A percentile compares a stretch with the other conserved stretches of the same genome.
Evolutionary conservation across 2,797 vertebrate genomes (phyloP).

Genomic region (Leucoraja ocellata): DNA sequence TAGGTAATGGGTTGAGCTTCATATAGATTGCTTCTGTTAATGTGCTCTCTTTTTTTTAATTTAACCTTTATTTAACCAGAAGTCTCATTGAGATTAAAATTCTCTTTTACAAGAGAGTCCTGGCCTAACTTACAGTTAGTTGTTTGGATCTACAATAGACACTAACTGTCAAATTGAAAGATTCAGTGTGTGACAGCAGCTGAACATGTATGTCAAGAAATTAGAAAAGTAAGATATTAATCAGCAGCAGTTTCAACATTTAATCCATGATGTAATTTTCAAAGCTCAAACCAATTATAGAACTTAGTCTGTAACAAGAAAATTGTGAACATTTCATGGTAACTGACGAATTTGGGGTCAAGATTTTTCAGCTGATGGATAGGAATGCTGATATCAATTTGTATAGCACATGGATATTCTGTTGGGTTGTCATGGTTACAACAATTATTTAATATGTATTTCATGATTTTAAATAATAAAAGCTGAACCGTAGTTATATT

Average conservation of each 20-base stretch:
- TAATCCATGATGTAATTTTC: background rate
- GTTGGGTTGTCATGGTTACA: background rate
- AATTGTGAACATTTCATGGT: background rate
- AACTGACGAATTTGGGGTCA: background rate
- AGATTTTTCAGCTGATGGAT: background rate
- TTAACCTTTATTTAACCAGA: no score
- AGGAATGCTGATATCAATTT: background rate
- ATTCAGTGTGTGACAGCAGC: background rate
- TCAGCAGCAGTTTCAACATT: background rate
- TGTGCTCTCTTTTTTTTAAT: background rate
- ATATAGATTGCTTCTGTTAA: background rate
- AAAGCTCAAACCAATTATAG: background rate
- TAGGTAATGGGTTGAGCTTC: background rate
- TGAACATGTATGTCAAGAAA: background rate
- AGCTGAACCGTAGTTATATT: background rate
- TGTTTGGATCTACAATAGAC: background rate
- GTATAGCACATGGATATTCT: background rate
- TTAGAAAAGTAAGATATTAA: background rate
- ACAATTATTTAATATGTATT: slow-evolving; percentile 20
- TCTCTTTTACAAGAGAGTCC: no score
- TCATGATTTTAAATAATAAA: background rate
- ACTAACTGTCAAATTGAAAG: background rate
- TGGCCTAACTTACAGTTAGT: background rate
- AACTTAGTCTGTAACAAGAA: background rate
- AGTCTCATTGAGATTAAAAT: no score